Base-by-base conservation (phyloP, 2,797 vertebrate genomes). In the Trichosurus vulpecula region DNA sequence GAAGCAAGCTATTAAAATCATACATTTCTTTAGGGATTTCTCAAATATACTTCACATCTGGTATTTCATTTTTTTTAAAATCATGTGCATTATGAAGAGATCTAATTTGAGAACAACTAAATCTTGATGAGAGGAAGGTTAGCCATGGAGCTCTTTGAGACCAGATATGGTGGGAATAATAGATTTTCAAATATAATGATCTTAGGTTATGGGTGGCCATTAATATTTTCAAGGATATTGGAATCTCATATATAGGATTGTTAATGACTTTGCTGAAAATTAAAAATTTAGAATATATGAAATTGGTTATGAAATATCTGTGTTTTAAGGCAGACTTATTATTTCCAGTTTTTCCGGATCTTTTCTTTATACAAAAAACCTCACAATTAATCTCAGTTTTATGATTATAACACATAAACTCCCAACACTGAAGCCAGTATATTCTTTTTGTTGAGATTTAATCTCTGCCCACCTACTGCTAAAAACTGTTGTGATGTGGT, bases 1-100 rank as follows among this genome's bases (percentile, higher is more conserved):
- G 31, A n/a, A 87, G 6, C 25, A 90, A 30, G 90, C 90, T 94
- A 35, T 41, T 90, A 89, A 95, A 96, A 89, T 74, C 6, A 30
- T 55, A 94, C 92, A 16, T 95, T 31, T 93, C 22, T 19, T 54
- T 74, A 52, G 30, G n/a, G 90, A 54, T 6, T 52, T 90, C 90
- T 90, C 8, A 58, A 54, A 25, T 55, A 31, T 4, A 74, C 51
- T 56, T 22, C 54, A 54, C 90, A 2, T 52, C 52, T 54, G 52
- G 52, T 90, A 47, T 81, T 81, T 41, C 14, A 41, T 47, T 31
- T 57, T 57, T 87, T 47, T 8, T 0, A 41, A 41, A 81, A 81
- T 87, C 41, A 41, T 9, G 8, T 81, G 22, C 74, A 47, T 87
- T 27, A 47, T 47, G 22, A 87, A 87, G 22, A 27, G 22, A 47